Conservation (phyloP, 2,888 invertebrate species). For the Lycaena phlaeas region DNA sequence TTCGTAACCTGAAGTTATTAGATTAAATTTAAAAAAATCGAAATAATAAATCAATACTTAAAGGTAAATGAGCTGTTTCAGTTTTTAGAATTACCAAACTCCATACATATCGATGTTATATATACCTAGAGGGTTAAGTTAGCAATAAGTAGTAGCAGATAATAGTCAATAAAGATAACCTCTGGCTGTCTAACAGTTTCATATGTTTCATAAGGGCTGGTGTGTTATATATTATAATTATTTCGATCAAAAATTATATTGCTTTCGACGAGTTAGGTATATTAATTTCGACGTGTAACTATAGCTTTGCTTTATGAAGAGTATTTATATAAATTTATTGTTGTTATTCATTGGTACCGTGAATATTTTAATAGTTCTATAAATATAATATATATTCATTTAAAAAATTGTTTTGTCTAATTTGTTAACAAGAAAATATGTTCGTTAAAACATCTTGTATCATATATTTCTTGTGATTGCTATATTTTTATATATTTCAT, state of each 20-base stretch:
- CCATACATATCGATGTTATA: slow-evolving; percentile 72
- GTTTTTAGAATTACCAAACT: slow-evolving; percentile 60
- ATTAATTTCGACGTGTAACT: slow-evolving; percentile 17
- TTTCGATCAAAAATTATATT: slow-evolving; percentile 4
- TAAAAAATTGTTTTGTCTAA: too few species aligned
- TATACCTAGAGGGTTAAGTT: slow-evolving; percentile 46
- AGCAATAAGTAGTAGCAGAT: slow-evolving; percentile 37
- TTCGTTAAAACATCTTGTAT: too few species aligned
- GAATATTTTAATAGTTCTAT: slow-evolving; percentile 20
- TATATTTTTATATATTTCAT: too few species aligned
- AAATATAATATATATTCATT: slow-evolving; percentile 2
- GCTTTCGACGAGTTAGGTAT: slow-evolving; percentile 13
- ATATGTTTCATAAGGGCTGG: slow-evolving; percentile 12
- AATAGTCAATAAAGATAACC: slow-evolving; percentile 61
- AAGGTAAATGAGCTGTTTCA: slow-evolving; percentile 26
- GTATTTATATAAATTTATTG: slow-evolving; percentile 35
- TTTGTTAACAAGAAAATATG: too few species aligned
- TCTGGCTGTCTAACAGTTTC: slow-evolving; percentile 63
- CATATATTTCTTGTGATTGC: too few species aligned
- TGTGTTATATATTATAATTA: slow-evolving; percentile 10
- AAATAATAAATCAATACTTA: slow-evolving; percentile 3
- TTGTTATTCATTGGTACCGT: slow-evolving; percentile 38
- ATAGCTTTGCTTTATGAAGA: slow-evolving; percentile 47
- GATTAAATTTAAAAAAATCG: slow-evolving; percentile 4
- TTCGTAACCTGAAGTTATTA: slow-evolving; percentile 18